phyloP scores from a whole-genome alignment of 2,113 vertebrate genomes.

The Antechinus stuartii region DNA sequence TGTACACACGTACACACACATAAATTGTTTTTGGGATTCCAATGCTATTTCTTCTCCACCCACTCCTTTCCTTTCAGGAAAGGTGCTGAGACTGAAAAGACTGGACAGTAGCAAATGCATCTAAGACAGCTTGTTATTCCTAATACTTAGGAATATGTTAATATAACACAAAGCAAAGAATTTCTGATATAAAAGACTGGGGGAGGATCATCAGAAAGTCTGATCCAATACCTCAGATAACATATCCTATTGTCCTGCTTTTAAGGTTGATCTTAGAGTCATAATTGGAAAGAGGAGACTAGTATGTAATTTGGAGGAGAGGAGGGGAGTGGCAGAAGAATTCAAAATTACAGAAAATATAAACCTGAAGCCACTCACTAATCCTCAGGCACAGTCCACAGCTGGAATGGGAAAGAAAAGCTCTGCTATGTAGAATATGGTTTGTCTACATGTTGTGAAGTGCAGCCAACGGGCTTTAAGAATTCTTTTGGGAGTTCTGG shows the following conservation, averaged over 20 bases:
- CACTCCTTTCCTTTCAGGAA: background rate
- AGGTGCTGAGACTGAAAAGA: background rate
- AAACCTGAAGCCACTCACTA: background rate
- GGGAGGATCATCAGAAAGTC: background rate
- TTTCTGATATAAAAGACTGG: background rate
- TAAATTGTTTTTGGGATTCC: background rate
- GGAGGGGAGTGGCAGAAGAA: background rate
- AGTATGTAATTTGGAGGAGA: background rate
- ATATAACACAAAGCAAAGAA: background rate
- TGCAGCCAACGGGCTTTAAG: background rate
- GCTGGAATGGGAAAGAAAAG: background rate
- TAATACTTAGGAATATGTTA: background rate
- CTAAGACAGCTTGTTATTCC: background rate
- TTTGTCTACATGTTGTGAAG: background rate
- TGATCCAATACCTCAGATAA: background rate
- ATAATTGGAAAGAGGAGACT: background rate
- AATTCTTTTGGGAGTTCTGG: background rate
- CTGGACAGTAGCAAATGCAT: background rate
- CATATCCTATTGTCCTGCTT: background rate
- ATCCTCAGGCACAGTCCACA: background rate
- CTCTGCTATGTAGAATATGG: conserved; percentile 6
- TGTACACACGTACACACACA: too few species aligned
- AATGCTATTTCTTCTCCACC: background rate
- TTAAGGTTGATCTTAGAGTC: background rate
- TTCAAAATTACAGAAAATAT: background rate